Base-by-base conservation (phyloP, 2,797 vertebrate genomes). In the Hippopotamyrus pictus region DNA sequence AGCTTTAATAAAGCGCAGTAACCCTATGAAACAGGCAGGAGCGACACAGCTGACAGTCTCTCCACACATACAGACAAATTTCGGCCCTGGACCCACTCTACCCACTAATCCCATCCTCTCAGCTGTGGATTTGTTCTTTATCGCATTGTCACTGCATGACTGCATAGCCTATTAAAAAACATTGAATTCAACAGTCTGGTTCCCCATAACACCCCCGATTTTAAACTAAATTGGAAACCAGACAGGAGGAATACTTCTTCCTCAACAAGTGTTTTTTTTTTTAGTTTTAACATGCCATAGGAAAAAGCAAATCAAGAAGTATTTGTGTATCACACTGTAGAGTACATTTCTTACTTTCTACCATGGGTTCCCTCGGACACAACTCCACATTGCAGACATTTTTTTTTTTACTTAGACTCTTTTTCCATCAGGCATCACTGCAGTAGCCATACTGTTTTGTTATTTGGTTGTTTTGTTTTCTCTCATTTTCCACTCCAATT, bases 71-170 rank as follows among this genome's bases (percentile, higher is more conserved):
- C 11, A 89, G 33, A 48, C 37, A 33, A 22, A 53, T 86, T 33
- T 44, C 33, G 37, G 53, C 33, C 54, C 22, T 11, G 37, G 86
- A 65, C 83, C 83, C 25, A 69, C 44, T 62, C 22, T 25, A 86
- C 17, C 83, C 83, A 9, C 37, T 89, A 89, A 89, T 89, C 88
- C 82, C 46, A 83, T 54, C 46, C 59, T 69, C 83, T 86, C 83
- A 7, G 83, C 57, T 22, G 8, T 46, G 48, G 89, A 89, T 89
- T 69, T 89, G 41, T 17, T 22, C 59, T 86, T 53, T 89, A 89
- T 69, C 86, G 25, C 86, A 83, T 87, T 51, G 57, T 50, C 50
- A n/a, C 86, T 88, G 89, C 89, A 89, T 73, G 83, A 89, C 83
- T 89, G 59, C 83, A 54, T 54, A 25, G 46, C 65, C 89, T 87